A percentile compares a stretch with the other conserved stretches of the same genome.
Conservation (phyloP, 2,113 vertebrate genomes). For the Aspidoscelis tigris region DNA sequence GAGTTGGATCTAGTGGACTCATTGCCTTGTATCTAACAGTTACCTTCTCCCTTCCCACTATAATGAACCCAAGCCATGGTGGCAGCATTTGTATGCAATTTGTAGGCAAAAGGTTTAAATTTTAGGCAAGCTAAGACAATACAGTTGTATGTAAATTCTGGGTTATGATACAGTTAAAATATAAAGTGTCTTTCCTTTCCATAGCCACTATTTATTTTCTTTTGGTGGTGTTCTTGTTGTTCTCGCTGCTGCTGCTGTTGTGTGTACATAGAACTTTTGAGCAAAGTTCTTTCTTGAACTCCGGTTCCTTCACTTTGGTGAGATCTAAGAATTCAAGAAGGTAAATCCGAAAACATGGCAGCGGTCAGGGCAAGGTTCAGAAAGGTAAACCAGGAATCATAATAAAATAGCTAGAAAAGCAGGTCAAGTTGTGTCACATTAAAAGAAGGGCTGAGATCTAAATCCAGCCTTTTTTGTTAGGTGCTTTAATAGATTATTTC, state of each 20-base stretch:
- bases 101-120: background rate
- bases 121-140: too few relatives aligned
- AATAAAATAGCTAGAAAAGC: background rate
- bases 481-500: background rate
- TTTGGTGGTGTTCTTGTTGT: too few relatives aligned
- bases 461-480: background rate
- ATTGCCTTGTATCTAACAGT: background rate
- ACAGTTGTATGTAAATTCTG: background rate
- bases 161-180: background rate
- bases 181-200: background rate
- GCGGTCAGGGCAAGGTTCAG: background rate
- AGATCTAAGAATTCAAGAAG: background rate
- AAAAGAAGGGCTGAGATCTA: background rate
- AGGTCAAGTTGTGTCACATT: background rate
- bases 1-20: background rate
- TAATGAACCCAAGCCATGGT: background rate
- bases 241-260: too few relatives aligned
- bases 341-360: background rate
- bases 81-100: background rate
- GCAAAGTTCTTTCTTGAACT: too few relatives aligned
- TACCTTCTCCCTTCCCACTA: background rate
- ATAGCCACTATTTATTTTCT: background rate
- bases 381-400: background rate
- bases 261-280: too few relatives aligned
- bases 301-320: background rate